Conservation (phyloP, 2,888 invertebrate species). For the Imbricaverruca yamaguchii region DNA sequence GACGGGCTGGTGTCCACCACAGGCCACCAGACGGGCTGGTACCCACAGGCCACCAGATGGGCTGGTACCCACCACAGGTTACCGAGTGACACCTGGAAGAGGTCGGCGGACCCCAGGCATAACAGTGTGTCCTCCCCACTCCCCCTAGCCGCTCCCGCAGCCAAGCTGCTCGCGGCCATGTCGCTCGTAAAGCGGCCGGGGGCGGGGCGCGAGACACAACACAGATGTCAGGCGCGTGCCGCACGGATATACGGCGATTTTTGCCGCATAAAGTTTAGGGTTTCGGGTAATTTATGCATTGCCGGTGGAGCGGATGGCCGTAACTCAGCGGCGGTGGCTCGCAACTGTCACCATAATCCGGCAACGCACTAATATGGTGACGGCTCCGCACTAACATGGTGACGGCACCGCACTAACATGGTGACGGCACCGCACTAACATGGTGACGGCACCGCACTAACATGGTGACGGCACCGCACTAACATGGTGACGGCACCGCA, state of each 20-base stretch:
- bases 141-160: not conserved
- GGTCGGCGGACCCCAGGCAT: no score
- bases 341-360: not conserved
- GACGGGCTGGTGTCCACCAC: no score
- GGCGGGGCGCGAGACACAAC: not conserved
- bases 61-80: no score
- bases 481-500: no score
- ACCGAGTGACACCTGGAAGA: no score
- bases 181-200: not conserved
- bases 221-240: constrained; percentile 15
- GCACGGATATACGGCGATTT: not conserved
- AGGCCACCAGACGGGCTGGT: no score
- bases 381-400: not conserved
- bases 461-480: no score
- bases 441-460: no score
- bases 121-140: no score
- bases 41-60: no score
- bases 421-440: no score
- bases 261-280: not conserved
- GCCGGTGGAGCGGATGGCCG: not conserved
- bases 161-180: not conserved
- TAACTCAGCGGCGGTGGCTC: not conserved
- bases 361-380: not conserved
- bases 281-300: constrained; percentile 4
- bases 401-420: no score